A percentile compares a stretch with the other conserved stretches of the same genome.
Evolutionary conservation across 1,140 invertebrate genomes (phyloP).

Genomic region (Diplogasteroides magnus): DNA sequence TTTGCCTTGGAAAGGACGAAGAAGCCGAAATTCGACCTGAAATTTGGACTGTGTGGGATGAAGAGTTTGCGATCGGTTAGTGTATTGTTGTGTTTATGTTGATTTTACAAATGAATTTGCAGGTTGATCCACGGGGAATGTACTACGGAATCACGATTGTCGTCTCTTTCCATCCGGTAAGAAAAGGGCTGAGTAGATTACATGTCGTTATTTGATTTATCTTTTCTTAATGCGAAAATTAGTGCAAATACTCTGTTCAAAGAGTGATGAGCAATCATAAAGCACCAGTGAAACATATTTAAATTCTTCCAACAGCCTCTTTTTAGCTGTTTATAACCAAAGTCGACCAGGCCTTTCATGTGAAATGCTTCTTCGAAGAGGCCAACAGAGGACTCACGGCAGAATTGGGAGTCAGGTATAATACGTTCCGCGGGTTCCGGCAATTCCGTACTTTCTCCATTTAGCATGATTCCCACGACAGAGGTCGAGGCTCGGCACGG

Average conservation of each 20-base stretch:
- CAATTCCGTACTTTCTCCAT: constrained; percentile 4
- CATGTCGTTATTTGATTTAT: too few species aligned
- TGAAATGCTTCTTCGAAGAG: constrained; percentile 55
- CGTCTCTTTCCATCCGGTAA: constrained; percentile 50
- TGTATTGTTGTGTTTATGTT: neutral
- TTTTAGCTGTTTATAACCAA: constrained; percentile 53
- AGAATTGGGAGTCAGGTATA: constrained; percentile 51
- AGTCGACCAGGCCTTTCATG: constrained; percentile 55
- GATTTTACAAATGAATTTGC: constrained; percentile 4
- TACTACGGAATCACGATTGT: constrained; percentile 55
- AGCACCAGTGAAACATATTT: too few species aligned
- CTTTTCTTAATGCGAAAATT: too few species aligned
- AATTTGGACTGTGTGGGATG: constrained; percentile 51
- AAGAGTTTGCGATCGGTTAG: constrained; percentile 53
- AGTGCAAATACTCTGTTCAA: too few species aligned
- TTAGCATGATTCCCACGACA: constrained; percentile 55
- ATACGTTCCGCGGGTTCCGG: neutral
- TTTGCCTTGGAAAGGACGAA: constrained; percentile 44
- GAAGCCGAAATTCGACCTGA: constrained; percentile 51
- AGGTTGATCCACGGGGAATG: constrained; percentile 54
- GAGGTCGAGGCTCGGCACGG: constrained; percentile 52
- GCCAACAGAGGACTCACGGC: constrained; percentile 50
- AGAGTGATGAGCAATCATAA: neutral
- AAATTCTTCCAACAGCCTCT: neutral
- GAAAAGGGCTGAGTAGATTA: constrained; percentile 3